phyloP scores from a whole-genome alignment of 1,140 invertebrate genomes.

The Himalopsyche phryganea region DNA sequence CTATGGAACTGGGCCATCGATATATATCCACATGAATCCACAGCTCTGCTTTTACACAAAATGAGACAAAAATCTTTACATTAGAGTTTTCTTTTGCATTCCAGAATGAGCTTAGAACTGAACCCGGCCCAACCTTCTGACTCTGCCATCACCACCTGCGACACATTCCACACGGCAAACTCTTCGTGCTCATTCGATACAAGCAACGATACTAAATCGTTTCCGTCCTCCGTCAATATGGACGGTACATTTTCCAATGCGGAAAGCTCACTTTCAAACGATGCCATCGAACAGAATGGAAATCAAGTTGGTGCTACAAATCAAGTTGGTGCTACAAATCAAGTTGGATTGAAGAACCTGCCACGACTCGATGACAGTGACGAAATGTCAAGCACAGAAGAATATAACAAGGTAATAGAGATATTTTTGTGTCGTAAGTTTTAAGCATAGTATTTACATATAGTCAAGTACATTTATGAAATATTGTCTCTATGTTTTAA shows the following conservation, averaged over 20 bases:
- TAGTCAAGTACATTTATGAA: too few relatives aligned
- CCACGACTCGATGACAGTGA: constrained; percentile 43
- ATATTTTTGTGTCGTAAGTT: constrained; percentile 1
- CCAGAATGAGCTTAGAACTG: constrained; percentile 44
- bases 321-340: constrained; percentile 30
- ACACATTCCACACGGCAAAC: constrained; percentile 72
- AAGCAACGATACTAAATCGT: constrained; percentile 33
- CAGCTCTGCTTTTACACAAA: too few relatives aligned
- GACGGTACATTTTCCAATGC: constrained; percentile 35
- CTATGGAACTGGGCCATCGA: too few relatives aligned
- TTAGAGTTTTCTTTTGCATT: constrained; percentile 24
- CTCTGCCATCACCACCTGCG: constrained; percentile 55
- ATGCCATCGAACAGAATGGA: constrained; percentile 4
- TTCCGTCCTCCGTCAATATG: constrained; percentile 31
- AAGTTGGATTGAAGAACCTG: constrained; percentile 11
- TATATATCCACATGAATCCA: too few relatives aligned
- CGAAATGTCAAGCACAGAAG: constrained; percentile 50
- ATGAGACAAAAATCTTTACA: too few relatives aligned
- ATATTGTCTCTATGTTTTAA: too few relatives aligned
- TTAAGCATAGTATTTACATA: too few relatives aligned
- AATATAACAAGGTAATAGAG: constrained; percentile 47
- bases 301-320: constrained; percentile 35
- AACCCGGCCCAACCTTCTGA: constrained; percentile 19
- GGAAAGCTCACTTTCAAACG: constrained; percentile 34
- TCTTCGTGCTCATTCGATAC: constrained; percentile 46